These are phyloP conservation scores for Anagrus nilaparvatae DNA, from an alignment of 1,140 invertebrate genomes.

Conservation along the genomic window DNA sequence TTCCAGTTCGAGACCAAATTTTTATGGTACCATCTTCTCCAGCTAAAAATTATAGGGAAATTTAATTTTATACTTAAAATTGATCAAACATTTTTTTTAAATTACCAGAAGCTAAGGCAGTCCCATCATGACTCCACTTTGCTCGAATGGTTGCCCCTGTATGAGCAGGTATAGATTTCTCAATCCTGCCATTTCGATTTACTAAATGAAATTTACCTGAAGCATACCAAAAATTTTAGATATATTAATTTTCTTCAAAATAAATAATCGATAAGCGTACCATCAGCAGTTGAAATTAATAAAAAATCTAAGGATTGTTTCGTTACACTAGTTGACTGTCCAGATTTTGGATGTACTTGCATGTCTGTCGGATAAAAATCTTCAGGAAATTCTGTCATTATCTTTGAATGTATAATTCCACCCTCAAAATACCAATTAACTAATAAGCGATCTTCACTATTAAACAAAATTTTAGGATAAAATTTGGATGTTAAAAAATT, in stretches of 20 bases:
- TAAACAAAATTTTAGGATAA: no score
- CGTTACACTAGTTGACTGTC: conserved; percentile 34
- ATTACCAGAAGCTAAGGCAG: conserved; percentile 75
- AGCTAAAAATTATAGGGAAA: conserved; percentile 42
- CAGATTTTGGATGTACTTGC: conserved; percentile 52
- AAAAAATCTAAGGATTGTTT: conserved; percentile 75
- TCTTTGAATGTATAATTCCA: conserved; percentile 61
- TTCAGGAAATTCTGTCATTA: conserved; percentile 65
- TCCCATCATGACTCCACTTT: conserved; percentile 88
- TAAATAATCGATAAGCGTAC: conserved; percentile 28
- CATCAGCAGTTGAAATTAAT: conserved; percentile 82
- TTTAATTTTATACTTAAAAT: background rate
- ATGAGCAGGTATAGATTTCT: conserved; percentile 88
- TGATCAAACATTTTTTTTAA: background rate
- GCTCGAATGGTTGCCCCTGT: conserved; percentile 77
- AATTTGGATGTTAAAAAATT: conserved; percentile 1
- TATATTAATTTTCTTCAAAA: conserved; percentile 1
- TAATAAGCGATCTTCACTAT: conserved; percentile 83
- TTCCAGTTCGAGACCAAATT: conserved; percentile 93
- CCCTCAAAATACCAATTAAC: conserved; percentile 73
- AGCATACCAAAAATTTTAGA: background rate
- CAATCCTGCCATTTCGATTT: conserved; percentile 79
- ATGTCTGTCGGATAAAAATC: conserved; percentile 83
- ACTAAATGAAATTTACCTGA: conserved; percentile 81
- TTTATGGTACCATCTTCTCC: conserved; percentile 95